phyloP scores from a whole-genome alignment of 2,888 invertebrate species.

The Drosophila basisetae region DNA sequence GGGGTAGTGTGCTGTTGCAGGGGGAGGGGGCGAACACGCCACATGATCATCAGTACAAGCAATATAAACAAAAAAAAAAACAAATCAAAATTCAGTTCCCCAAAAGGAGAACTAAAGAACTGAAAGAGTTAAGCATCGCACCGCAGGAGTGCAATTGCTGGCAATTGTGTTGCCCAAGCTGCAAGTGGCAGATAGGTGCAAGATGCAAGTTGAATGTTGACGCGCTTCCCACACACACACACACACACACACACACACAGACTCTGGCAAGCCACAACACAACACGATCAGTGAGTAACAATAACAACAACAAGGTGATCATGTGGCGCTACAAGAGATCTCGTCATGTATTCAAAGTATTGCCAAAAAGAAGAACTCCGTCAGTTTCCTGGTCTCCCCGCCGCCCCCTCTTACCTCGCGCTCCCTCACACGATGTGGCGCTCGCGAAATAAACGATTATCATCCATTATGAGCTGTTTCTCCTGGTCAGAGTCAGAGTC shows the following conservation, averaged over 20 bases:
- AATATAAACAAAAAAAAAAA: conserved; percentile 34
- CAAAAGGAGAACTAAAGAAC: conserved; percentile 5
- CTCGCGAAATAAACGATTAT: conserved; percentile 80
- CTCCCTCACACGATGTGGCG: conserved; percentile 17
- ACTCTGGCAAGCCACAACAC: conserved; percentile 32
- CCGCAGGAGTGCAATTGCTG: conserved; percentile 64
- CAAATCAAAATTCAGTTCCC: conserved; percentile 37
- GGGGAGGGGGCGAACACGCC: conserved; percentile 2
- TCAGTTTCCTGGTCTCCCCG: conserved; percentile 11
- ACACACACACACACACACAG: conserved; percentile 21
- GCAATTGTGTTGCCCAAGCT: conserved; percentile 53
- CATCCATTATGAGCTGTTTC: conserved; percentile 83
- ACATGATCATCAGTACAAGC: conserved; percentile 40
- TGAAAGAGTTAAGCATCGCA: conserved; percentile 27
- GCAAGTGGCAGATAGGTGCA: conserved; percentile 23
- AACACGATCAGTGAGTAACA: conserved; percentile 16
- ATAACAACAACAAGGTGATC: conserved; percentile 48
- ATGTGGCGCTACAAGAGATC: conserved; percentile 73
- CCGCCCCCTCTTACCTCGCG: background rate
- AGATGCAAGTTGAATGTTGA: conserved; percentile 42
- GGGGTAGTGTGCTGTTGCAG: background rate
- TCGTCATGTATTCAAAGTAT: conserved; percentile 28
- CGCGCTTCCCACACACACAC: conserved; percentile 67
- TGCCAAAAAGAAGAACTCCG: conserved; percentile 36
- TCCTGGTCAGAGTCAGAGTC: conserved; percentile 29